Evolutionary conservation across 2,113 vertebrate genomes (phyloP), one percentile per base, ranked within the genome.

Genomic region (Nanger granti): DNA sequence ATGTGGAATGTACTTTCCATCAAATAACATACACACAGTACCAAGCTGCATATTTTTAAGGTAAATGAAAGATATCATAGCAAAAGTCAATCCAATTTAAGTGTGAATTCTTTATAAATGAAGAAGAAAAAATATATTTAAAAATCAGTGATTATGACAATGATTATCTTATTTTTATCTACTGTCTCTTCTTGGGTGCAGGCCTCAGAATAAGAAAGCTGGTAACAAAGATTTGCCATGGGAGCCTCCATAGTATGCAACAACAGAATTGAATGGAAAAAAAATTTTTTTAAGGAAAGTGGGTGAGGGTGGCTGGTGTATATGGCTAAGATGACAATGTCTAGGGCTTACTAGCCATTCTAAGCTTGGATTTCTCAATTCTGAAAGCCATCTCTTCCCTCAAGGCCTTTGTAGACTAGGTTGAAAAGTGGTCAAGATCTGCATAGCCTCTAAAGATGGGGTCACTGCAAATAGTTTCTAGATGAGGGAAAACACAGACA

Each of bases 351-450:
- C 26, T 44, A 59, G 47, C 26, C 4, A 37, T 69, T 91, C 34
- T 29, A 79, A 59, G 29, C 66, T 85, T 92, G 79, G 13, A 29
- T 37, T n/a, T 79, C 57, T 82, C 90, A 87, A 82, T 54, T 94
- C 29, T 59, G 52, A 96, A 91, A 86, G 87, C 20, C 13, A 86
- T 85, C 89, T 88, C 76, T 91, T 97, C 10, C 82, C 49, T 93
- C 91, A 62, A 94, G 86, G 69, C 14, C 91, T 96, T 91, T 95
- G 60, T 49, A 91, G 37, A 93, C 87, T 57, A 95, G 28, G 44
- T 87, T 96, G 69, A 91, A 91, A 91, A 97, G 13, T 97, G 91
- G 91, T 97, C 89, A 95, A 95, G 83, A 96, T 60, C 89, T 34
- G 22, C 22, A 94, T 93, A 96, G 93, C 95, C 95, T 97, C 41